Evolutionary conservation across 2,888 invertebrate species (phyloP).

Genomic region (Dioctria rufipes): DNA sequence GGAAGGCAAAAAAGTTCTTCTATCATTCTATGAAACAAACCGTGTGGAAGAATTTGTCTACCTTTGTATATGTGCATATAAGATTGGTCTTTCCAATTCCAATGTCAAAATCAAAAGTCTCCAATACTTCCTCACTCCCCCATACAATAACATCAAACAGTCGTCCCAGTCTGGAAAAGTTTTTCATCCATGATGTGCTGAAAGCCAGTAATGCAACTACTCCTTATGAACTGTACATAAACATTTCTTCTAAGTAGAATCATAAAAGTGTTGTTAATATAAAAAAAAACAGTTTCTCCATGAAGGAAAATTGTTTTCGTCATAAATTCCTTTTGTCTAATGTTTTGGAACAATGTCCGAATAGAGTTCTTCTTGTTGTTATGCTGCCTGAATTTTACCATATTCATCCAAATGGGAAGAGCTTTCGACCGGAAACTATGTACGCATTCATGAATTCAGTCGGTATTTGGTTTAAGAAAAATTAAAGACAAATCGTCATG

Average conservation of each 20-base stretch:
- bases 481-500: too few relatives aligned
- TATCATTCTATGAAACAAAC: background rate
- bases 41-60: conserved; percentile 18
- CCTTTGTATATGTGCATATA: background rate
- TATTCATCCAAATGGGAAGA: too few relatives aligned
- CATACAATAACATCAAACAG: too few relatives aligned
- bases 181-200: background rate
- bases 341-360: conserved; percentile 13
- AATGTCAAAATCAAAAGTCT: conserved; percentile 32
- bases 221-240: conserved; percentile 36
- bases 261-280: conserved; percentile 42
- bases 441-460: too few relatives aligned
- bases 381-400: too few relatives aligned
- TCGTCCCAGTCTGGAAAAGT: background rate
- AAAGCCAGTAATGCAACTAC: conserved; percentile 9
- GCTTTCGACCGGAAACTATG: too few relatives aligned
- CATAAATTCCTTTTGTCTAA: conserved; percentile 19
- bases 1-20: conserved; percentile 29
- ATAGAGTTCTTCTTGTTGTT: background rate
- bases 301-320: conserved; percentile 17
- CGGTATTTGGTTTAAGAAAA: too few relatives aligned
- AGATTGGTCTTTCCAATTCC: conserved; percentile 12
- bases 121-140: conserved; percentile 2
- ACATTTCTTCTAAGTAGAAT: conserved; percentile 28
- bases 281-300: too few relatives aligned